A percentile compares a stretch with the other conserved stretches of the same genome.
phyloP scores from a whole-genome alignment of 2,113 vertebrate species.

The Lepisosteus oculatus region DNA sequence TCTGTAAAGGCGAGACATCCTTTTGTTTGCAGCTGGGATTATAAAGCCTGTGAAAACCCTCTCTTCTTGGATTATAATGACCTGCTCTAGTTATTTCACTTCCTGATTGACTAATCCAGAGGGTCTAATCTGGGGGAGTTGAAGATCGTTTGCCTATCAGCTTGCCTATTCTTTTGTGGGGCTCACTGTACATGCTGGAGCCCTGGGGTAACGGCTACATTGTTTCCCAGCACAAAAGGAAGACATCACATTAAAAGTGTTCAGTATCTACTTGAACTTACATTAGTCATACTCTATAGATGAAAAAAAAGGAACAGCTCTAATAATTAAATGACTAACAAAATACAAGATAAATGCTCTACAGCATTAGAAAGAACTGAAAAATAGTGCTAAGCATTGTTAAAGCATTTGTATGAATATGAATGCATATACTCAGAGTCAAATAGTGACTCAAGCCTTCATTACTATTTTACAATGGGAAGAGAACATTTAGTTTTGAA shows the following conservation, averaged over 20 bases:
- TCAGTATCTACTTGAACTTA: conserved; percentile 54
- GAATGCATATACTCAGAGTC: conserved; percentile 9
- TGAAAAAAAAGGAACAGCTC: conserved; percentile 45
- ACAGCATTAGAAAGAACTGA: conserved; percentile 21
- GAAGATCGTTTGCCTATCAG: conserved; percentile 18
- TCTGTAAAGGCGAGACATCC: background rate
- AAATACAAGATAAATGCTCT: conserved; percentile 38
- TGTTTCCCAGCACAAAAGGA: conserved; percentile 64
- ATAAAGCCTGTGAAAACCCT: background rate
- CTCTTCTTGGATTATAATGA: conserved; percentile 27
- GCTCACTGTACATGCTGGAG: conserved; percentile 44
- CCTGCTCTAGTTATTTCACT: conserved; percentile 30
- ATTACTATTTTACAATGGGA: too few relatives aligned
- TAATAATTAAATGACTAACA: conserved; percentile 46
- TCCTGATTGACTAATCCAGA: conserved; percentile 47
- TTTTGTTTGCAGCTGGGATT: background rate
- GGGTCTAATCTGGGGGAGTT: background rate
- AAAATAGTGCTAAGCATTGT: conserved; percentile 34
- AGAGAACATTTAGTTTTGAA: too few relatives aligned
- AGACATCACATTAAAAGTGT: conserved; percentile 55
- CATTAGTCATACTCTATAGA: conserved; percentile 58
- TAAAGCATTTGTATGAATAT: conserved; percentile 21
- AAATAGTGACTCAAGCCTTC: conserved; percentile 13
- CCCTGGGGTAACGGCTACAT: conserved; percentile 52
- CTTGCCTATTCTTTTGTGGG: conserved; percentile 37